A percentile compares a stretch with the other conserved stretches of the same genome.
Evolutionary conservation across 2,797 vertebrate genomes (phyloP).

Genomic region (Enteromius trimaculatus): DNA sequence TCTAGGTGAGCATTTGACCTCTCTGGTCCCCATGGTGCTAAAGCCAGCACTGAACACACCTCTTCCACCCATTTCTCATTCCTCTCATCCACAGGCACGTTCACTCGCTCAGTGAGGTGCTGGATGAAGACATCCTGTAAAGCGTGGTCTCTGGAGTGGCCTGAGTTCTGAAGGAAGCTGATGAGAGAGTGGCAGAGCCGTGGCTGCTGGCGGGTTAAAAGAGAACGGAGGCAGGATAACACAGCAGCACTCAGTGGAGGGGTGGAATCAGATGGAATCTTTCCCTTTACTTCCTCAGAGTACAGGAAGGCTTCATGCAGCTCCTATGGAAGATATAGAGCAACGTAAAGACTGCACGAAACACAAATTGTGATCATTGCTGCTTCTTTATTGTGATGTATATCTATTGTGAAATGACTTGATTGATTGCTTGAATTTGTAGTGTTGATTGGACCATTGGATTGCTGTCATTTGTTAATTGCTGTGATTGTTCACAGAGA

Average conservation of each 20-base stretch:
- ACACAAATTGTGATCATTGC: not conserved
- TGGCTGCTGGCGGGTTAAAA: constrained; percentile 79
- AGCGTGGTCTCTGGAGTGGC: constrained; percentile 53
- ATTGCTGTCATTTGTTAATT: not conserved
- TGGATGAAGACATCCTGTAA: constrained; percentile 84
- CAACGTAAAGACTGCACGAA: not conserved
- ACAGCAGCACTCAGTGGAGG: constrained; percentile 72
- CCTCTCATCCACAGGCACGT: constrained; percentile 64
- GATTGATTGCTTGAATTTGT: not conserved
- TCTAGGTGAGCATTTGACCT: constrained; percentile 73
- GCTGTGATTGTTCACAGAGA: not conserved
- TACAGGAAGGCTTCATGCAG: constrained; percentile 81
- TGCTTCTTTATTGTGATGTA: not conserved
- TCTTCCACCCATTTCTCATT: constrained; percentile 71
- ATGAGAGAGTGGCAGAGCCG: constrained; percentile 81
- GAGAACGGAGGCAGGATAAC: constrained; percentile 78
- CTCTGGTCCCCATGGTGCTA: constrained; percentile 78
- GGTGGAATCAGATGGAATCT: constrained; percentile 62
- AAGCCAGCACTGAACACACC: constrained; percentile 79
- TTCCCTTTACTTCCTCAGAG: constrained; percentile 64
- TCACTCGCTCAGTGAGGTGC: constrained; percentile 80
- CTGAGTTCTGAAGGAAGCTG: constrained; percentile 75
- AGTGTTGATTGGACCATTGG: not conserved
- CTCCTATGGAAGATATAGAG: constrained; percentile 74
- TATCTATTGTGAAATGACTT: not conserved